These are phyloP conservation scores for Argyresthia albistria DNA, from an alignment of 2,888 invertebrate genomes.

Conservation along the genomic window DNA sequence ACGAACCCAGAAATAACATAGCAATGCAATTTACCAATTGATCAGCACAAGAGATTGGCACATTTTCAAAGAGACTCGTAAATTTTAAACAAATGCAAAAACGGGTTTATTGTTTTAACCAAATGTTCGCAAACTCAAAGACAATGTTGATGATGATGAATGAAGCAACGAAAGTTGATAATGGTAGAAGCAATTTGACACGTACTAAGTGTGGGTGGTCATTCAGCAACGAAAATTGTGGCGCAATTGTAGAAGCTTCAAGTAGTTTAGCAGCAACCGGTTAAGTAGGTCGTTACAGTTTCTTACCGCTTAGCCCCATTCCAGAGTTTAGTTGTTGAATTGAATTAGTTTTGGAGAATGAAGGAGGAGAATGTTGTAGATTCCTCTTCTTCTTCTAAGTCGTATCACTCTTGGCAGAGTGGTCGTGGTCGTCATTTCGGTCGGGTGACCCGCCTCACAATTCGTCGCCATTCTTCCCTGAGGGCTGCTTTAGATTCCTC, in stretches of 20 bases:
- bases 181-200: slow-evolving; percentile 62
- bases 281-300: slow-evolving; percentile 27
- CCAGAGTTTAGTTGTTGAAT: no score
- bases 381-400: no score
- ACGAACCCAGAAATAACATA: slow-evolving; percentile 3
- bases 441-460: no score
- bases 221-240: slow-evolving; percentile 28
- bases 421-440: no score
- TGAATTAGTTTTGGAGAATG: not conserved
- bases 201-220: slow-evolving; percentile 56
- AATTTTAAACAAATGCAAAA: slow-evolving; percentile 25
- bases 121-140: slow-evolving; percentile 43
- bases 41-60: not conserved
- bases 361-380: not conserved
- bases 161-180: slow-evolving; percentile 68
- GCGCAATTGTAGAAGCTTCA: slow-evolving; percentile 38
- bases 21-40: not conserved
- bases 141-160: slow-evolving; percentile 37
- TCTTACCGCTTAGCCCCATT: not conserved
- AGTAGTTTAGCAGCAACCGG: slow-evolving; percentile 39
- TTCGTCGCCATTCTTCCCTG: no score
- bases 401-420: no score
- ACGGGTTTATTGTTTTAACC: slow-evolving; percentile 49
- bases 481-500: no score
- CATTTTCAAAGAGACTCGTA: not conserved